Evolutionary conservation across 2,888 invertebrate species (phyloP), one percentile per base, ranked within the genome.

Genomic region (Drosophila ustulata): DNA sequence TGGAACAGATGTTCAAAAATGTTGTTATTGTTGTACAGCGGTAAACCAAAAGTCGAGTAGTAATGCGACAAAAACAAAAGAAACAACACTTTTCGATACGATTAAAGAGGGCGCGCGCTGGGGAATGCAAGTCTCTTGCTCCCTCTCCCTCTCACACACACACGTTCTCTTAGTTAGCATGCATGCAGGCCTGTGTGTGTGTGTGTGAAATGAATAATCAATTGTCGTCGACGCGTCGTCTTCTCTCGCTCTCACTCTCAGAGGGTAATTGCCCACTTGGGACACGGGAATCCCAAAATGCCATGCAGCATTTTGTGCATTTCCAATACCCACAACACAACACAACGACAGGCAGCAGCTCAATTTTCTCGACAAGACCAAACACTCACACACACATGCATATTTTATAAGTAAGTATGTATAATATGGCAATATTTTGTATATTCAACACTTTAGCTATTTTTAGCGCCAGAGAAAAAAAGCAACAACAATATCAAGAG

Each of bases 211-310:
- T 81, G 73, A 87, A 82, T 82, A 82, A 82, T 87, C 88, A 82
- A 82, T 82, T 81, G 85, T 50, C 73, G 66, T 64, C 67, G 66
- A 50, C 70, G 43, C 39, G 41, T 39, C 18, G 56, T 39, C 18
- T 23, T 37, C 56, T 37, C 56, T 37, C 55, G 9, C 57, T 41
- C 18, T 39, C 47, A 30, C 46, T 32, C 53, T 39, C 25, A 18
- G 26, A 28, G 6, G 71, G 68, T 85, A 85, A 88, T 84, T 79
- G 71, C 76, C 85, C 85, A 82, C 82, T 76, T 65, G 82, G 82
- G 88, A 82, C 82, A 79, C 66, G 82, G 82, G 88, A 82, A 85
- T 88, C 88, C 88, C 82, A 79, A 78, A 88, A 65, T 70, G 63
- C 78, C 72, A 68, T 78, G 65, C 64, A 79, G 50, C 51, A 66